Percentiles rank a stretch among this genome's conserved stretches.
These are phyloP conservation scores for Aricia artaxerxes DNA, from an alignment of 2,888 invertebrate species.

Conservation along the genomic window DNA sequence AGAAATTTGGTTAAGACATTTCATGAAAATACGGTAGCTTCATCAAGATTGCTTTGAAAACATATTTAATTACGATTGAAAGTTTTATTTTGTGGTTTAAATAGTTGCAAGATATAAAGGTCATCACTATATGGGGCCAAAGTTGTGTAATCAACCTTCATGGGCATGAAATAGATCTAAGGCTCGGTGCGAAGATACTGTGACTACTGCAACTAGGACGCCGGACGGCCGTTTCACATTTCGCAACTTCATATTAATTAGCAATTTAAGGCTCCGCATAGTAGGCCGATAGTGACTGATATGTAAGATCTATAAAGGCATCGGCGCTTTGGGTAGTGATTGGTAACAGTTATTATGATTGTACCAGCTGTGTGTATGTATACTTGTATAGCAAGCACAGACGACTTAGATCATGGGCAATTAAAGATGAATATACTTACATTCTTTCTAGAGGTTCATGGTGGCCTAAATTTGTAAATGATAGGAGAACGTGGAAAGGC, in stretches of 20 bases:
- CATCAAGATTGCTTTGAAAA: neutral
- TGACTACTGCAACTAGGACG: neutral
- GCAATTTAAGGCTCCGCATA: slow-evolving; percentile 2
- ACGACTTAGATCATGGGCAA: too few species aligned
- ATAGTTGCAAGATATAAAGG: neutral
- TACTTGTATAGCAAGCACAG: too few species aligned
- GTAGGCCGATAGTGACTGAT: too few species aligned
- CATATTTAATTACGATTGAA: neutral
- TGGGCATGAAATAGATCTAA: slow-evolving; percentile 6
- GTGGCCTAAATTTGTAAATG: too few species aligned
- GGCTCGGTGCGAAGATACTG: slow-evolving; percentile 7
- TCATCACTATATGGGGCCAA: neutral
- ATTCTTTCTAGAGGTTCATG: too few species aligned
- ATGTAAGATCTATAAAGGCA: too few species aligned
- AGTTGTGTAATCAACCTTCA: slow-evolving; percentile 24
- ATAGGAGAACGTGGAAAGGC: too few species aligned
- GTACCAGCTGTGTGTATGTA: too few species aligned
- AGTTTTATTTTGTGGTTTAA: neutral
- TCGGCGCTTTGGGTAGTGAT: too few species aligned
- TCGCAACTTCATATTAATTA: slow-evolving; percentile 25
- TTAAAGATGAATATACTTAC: too few species aligned
- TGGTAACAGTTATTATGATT: too few species aligned
- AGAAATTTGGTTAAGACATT: too few species aligned
- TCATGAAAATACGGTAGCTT: neutral
- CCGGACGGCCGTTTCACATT: slow-evolving; percentile 27